Conservation (phyloP, 2,888 invertebrate genomes). For the Drosophila mulleri region DNA sequence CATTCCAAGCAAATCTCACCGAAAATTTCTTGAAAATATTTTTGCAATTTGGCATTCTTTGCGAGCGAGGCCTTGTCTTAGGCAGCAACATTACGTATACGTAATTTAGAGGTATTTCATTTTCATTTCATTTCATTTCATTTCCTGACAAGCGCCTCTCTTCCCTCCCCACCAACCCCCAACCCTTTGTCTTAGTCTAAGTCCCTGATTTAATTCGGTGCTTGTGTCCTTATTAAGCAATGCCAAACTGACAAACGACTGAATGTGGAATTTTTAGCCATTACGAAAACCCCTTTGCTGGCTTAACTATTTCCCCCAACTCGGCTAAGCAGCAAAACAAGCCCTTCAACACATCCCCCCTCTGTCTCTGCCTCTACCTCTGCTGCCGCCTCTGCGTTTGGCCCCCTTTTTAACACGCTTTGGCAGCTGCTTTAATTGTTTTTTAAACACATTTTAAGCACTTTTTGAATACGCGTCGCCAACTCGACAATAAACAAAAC, state of each 20-base stretch:
- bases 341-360: not conserved
- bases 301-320: slow-evolving; percentile 2
- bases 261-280: slow-evolving; percentile 36
- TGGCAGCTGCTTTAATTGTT: slow-evolving; percentile 70
- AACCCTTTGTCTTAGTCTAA: slow-evolving; percentile 8
- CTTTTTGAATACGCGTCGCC: slow-evolving; percentile 46
- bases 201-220: slow-evolving; percentile 46
- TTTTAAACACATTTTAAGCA: slow-evolving; percentile 74
- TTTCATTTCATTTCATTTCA: slow-evolving; percentile 20
- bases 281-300: slow-evolving; percentile 18
- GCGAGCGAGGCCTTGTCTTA: slow-evolving; percentile 8
- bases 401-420: slow-evolving; percentile 25
- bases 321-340: not conserved
- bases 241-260: slow-evolving; percentile 56
- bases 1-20: slow-evolving; percentile 2
- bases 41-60: slow-evolving; percentile 3
- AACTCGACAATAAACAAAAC: slow-evolving; percentile 63
- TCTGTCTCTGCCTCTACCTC: not conserved
- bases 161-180: accelerated
- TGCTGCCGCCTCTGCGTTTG: not conserved
- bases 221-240: slow-evolving; percentile 58
- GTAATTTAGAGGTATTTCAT: slow-evolving; percentile 38
- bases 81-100: slow-evolving; percentile 40
- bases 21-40: not conserved
- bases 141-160: slow-evolving; percentile 11